Evolutionary conservation across 2,113 vertebrate species (phyloP).

Genomic region (Melanerpes aurifrons): DNA sequence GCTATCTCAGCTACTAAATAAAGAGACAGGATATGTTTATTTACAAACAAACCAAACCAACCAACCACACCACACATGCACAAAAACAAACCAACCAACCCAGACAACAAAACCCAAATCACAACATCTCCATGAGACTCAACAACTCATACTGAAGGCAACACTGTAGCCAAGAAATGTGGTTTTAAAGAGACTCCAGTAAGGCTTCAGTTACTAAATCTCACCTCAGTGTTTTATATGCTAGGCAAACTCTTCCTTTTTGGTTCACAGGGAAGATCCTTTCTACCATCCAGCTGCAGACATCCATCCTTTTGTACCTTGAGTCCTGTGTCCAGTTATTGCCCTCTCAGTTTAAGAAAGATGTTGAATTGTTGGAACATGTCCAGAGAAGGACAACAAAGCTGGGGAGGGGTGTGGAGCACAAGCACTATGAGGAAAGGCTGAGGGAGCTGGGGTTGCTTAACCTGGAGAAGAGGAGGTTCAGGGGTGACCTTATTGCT

Average conservation of each 20-base stretch:
- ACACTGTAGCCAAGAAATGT: neutral
- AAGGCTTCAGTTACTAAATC: neutral
- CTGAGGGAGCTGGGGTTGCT: too few species aligned
- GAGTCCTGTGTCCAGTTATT: too few species aligned
- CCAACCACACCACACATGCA: too few species aligned
- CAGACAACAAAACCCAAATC: neutral
- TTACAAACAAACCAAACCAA: neutral
- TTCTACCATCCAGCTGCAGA: neutral
- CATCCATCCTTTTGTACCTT: neutral
- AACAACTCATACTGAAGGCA: slow-evolving; percentile 20
- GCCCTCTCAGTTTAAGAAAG: too few species aligned
- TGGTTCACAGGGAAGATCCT: neutral
- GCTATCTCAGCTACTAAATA: slow-evolving; percentile 49
- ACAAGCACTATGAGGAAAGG: too few species aligned
- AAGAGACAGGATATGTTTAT: slow-evolving; percentile 35
- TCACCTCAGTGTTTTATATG: neutral
- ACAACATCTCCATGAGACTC: slow-evolving; percentile 10
- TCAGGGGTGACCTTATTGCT: too few species aligned
- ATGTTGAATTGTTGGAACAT: too few species aligned
- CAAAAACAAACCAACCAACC: neutral
- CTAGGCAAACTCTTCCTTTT: neutral
- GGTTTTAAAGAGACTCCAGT: neutral
- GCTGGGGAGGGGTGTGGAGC: too few species aligned
- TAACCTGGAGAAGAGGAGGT: too few species aligned
- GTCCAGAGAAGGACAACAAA: too few species aligned